Evolutionary conservation across 2,113 vertebrate species (phyloP).

Genomic region (Noctilio leporinus): DNA sequence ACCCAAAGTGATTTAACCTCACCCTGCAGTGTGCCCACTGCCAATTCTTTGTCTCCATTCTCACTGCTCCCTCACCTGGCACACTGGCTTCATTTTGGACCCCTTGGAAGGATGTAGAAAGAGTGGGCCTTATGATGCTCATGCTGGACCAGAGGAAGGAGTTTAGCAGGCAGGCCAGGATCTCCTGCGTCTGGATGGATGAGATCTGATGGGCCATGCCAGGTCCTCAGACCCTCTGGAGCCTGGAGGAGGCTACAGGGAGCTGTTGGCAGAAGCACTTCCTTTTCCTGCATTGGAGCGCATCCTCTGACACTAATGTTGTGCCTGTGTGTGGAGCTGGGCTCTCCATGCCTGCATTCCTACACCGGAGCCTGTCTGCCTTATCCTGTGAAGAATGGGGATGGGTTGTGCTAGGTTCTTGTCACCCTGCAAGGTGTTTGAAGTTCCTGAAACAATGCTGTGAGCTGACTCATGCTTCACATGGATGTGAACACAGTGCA

Average conservation of each 20-base stretch:
- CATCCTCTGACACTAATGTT: not conserved
- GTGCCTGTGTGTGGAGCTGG: too few species aligned
- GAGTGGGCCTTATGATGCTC: not conserved
- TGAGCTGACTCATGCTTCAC: not conserved
- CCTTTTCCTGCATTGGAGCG: not conserved
- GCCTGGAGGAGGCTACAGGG: accelerated
- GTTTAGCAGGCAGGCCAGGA: not conserved
- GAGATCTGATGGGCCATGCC: not conserved
- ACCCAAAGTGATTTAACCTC: not conserved
- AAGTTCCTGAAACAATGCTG: not conserved
- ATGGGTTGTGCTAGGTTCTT: not conserved
- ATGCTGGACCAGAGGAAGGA: not conserved
- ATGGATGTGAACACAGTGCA: not conserved
- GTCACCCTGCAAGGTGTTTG: not conserved
- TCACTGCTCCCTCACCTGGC: too few species aligned
- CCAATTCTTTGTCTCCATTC: not conserved
- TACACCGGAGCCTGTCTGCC: not conserved
- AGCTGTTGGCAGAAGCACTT: not conserved
- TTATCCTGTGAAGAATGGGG: not conserved
- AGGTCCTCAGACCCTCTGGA: not conserved
- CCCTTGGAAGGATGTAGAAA: not conserved
- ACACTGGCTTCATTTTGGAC: not conserved
- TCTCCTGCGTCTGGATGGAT: not conserved
- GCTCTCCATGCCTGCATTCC: not conserved
- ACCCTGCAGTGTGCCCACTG: not conserved